Evolutionary conservation across 2,113 vertebrate species (phyloP).

Genomic region (Hypocryptadius cinnamomeus): DNA sequence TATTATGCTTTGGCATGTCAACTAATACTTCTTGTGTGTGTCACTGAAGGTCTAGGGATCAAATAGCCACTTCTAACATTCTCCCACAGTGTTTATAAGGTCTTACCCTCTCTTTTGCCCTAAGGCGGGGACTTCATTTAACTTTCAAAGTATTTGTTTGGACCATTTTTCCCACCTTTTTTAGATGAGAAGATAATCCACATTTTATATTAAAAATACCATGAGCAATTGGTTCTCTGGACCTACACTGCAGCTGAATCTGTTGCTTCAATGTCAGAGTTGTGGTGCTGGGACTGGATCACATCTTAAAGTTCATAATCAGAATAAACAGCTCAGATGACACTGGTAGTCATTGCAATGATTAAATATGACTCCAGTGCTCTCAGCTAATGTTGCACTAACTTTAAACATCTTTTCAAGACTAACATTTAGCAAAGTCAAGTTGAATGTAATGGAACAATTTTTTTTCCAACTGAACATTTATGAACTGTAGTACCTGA

Average conservation of each 20-base stretch:
- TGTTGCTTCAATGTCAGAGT: background rate
- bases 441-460: background rate
- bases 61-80: background rate
- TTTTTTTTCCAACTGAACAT: background rate
- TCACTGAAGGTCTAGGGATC: background rate
- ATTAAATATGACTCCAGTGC: slow-evolving; percentile 35
- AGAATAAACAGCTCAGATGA: slow-evolving; percentile 45
- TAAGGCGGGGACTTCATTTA: background rate
- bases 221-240: background rate
- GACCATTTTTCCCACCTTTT: background rate
- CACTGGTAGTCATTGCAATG: background rate
- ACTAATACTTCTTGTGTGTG: background rate
- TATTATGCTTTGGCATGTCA: slow-evolving; percentile 27
- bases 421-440: slow-evolving; percentile 23
- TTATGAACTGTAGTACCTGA: background rate
- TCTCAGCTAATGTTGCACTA: slow-evolving; percentile 38
- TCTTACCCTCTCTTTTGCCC: background rate
- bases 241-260: background rate
- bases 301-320: slow-evolving; percentile 42
- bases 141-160: background rate
- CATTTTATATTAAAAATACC: background rate
- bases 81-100: background rate
- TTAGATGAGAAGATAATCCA: background rate
- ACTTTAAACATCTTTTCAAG: background rate
- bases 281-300: background rate